Evolutionary conservation across 2,888 invertebrate species (phyloP).

Genomic region (Elegia similella): DNA sequence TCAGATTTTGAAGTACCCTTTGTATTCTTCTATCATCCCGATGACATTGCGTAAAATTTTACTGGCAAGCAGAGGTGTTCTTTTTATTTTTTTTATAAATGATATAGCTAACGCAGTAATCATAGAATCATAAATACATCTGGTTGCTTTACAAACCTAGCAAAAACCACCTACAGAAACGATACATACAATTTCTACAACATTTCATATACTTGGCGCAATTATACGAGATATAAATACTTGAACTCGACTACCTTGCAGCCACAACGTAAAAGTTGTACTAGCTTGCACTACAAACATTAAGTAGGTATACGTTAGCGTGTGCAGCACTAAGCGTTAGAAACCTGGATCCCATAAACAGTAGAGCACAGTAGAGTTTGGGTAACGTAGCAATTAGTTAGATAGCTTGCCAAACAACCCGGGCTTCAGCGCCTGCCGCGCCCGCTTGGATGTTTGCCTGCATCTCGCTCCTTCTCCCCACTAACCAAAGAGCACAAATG

Average conservation of each 20-base stretch:
- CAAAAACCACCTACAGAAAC: too few relatives aligned
- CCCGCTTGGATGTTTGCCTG: slow-evolving; percentile 46
- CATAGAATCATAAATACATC: too few relatives aligned
- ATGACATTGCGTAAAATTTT: too few relatives aligned
- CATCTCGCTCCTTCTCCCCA: slow-evolving; percentile 37
- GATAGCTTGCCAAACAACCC: slow-evolving; percentile 64
- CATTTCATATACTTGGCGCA: background rate
- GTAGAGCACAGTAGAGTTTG: slow-evolving; percentile 36
- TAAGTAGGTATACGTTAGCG: slow-evolving; percentile 2
- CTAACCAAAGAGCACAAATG: slow-evolving; percentile 38
- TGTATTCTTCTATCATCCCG: too few relatives aligned
- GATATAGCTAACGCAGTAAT: too few relatives aligned
- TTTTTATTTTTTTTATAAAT: too few relatives aligned
- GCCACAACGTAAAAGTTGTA: slow-evolving; percentile 6
- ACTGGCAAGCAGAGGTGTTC: too few relatives aligned
- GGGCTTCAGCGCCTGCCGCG: slow-evolving; percentile 31
- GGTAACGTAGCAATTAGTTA: slow-evolving; percentile 63
- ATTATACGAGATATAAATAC: background rate
- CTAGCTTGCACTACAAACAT: slow-evolving; percentile 8
- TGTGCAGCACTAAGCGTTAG: slow-evolving; percentile 30
- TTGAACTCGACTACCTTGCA: slow-evolving; percentile 1
- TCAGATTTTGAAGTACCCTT: too few relatives aligned
- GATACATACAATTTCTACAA: background rate
- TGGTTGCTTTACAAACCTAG: too few relatives aligned
- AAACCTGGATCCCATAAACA: slow-evolving; percentile 45